phyloP scores from a whole-genome alignment of 2,888 invertebrate species.

The Melitaea athalia region DNA sequence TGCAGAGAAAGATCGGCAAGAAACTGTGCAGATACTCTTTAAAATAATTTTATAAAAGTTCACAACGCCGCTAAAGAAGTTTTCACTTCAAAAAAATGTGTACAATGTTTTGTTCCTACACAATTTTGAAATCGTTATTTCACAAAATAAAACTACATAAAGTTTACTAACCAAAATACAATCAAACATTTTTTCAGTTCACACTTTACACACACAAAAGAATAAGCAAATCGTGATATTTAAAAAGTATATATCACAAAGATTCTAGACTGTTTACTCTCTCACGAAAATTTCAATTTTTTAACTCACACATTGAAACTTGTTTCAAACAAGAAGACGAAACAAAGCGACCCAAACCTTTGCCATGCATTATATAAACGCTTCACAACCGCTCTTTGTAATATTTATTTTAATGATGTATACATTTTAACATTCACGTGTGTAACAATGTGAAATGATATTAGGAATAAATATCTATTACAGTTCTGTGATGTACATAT shows the following conservation, averaged over 20 bases:
- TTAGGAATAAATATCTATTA: not conserved
- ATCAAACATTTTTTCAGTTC: not conserved
- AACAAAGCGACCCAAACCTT: constrained; percentile 14
- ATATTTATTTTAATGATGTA: constrained; percentile 26
- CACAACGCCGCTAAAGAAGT: too few relatives aligned
- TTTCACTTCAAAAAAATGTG: too few relatives aligned
- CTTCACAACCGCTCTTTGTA: constrained; percentile 13
- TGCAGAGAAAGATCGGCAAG: too few relatives aligned
- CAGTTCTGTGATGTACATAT: too few relatives aligned
- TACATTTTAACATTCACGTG: constrained; percentile 5
- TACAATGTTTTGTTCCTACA: too few relatives aligned
- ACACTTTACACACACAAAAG: not conserved
- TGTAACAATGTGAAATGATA: not conserved
- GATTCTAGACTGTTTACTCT: not conserved
- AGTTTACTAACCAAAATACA: not conserved
- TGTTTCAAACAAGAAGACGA: constrained; percentile 1
- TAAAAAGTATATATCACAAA: not conserved
- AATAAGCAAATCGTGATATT: not conserved
- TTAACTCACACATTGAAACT: not conserved
- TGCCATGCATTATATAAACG: constrained; percentile 20
- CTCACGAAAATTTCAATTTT: not conserved
- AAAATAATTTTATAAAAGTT: too few relatives aligned
- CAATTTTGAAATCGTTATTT: too few relatives aligned
- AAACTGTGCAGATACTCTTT: too few relatives aligned
- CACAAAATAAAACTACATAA: too few relatives aligned